Base-by-base conservation (phyloP, 2,888 invertebrate genomes). In the Epiblema foenella region DNA sequence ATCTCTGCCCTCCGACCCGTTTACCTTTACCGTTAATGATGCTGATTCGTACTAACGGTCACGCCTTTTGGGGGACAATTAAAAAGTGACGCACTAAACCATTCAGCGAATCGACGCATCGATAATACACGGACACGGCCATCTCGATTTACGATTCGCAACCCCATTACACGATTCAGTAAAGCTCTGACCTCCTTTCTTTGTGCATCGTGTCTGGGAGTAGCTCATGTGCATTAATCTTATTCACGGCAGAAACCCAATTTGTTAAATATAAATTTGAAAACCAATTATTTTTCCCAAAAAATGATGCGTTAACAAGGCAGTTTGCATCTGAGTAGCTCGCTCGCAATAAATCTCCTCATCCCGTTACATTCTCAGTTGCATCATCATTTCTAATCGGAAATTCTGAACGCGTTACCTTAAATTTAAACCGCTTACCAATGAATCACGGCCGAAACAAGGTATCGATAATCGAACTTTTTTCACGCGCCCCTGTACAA, bases 1-100 rank as follows among this genome's bases (percentile, higher is more conserved):
- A 59, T 76, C 78, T 80, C 81, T 77, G 81, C 84, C 89, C 88
- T 90, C 86, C 87, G 82, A 89, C 86, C 91, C 90, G 91, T 91
- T n/a, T 90, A 91, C 80, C 77, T 86, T 84, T 89, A 89, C 92
- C 89, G 92, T 92, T 92, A 89, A 92, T 91, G 89, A 88, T 85
- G 83, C 83, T 46, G 37, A 84, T 86, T 85, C 85, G 84, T 86
- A 82, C 78, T 91, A 90, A 91, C 91, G 91, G 91, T 88, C 83
- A 78, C 80, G 73, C 86, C 87, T 79, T 85, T 82, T 85, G 79
- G 78, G 83, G 83, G 84, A 89, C 89, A 89, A 88, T 89, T 90
- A 89, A 87, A 87, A 85, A 75, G 82, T 91, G 92, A 91, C 91
- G 88, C 91, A 91, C 85, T 77, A 64, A 75, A 67, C 77, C 80